A percentile compares a stretch with the other conserved stretches of the same genome.
These are phyloP conservation scores for Acipenser ruthenus DNA, from an alignment of 2,797 vertebrate genomes.

Conservation along the genomic window DNA sequence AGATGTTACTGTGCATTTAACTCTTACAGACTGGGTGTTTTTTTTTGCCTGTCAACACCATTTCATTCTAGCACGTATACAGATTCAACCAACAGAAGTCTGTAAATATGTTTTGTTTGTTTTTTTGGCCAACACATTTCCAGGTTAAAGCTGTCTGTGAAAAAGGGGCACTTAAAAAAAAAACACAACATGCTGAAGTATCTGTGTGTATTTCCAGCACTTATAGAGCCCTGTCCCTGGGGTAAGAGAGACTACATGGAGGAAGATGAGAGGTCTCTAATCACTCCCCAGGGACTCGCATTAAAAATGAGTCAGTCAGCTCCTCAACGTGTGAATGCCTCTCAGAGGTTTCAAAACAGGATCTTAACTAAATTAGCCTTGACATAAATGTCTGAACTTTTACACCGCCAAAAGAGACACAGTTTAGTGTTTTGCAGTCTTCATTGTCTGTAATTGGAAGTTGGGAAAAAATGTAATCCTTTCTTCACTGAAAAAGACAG, in stretches of 20 bases:
- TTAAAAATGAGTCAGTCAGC: neutral
- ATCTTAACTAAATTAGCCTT: neutral
- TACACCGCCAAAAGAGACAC: neutral
- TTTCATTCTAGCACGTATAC: too few species aligned
- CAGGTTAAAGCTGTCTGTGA: too few species aligned
- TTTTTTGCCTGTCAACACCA: too few species aligned
- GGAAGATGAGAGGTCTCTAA: neutral
- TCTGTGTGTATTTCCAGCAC: too few species aligned
- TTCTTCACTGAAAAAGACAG: slow-evolving; percentile 4
- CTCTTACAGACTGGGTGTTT: too few species aligned
- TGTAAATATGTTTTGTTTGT: too few species aligned
- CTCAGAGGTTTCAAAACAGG: neutral
- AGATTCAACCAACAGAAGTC: too few species aligned
- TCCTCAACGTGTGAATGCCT: neutral
- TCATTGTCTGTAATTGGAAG: neutral
- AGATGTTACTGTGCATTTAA: too few species aligned
- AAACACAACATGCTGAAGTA: too few species aligned
- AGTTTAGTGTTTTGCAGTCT: neutral
- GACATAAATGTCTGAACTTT: neutral
- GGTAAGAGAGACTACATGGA: neutral
- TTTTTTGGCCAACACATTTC: too few species aligned
- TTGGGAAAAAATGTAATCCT: neutral
- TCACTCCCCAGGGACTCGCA: neutral
- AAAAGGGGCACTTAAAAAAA: too few species aligned
- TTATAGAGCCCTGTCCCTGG: neutral